Evolutionary conservation across 2,888 invertebrate species (phyloP), one percentile per base, ranked within the genome.

Genomic region (Oxyscelio sp.): DNA sequence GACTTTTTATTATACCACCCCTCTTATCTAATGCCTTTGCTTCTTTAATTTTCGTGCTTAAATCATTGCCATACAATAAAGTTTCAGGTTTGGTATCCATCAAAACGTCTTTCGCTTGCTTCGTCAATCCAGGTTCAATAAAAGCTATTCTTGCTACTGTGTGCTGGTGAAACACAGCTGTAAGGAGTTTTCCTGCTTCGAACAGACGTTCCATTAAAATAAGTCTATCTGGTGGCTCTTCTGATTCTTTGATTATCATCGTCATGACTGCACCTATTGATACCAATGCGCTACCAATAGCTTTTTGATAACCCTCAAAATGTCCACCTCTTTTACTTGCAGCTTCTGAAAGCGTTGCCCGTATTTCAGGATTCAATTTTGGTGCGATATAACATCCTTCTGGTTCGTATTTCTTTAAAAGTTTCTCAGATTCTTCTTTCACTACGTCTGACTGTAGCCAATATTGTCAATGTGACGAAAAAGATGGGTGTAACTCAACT

Each of bases 81-180:
- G n/a, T n/a, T n/a, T n/a, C n/a, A n/a, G n/a, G n/a, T n/a, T n/a
- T n/a, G n/a, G n/a, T n/a, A n/a, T n/a, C n/a, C n/a, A n/a, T n/a
- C n/a, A n/a, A n/a, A n/a, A 52, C 22, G 22, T 52, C 22, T n/a
- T 52, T 52, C 5, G 22, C 24, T 24, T 22, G 22, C 52, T 52
- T 52, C 9, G 52, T 52, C 2, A 52, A 22, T 9, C 11, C 52
- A 13, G 52, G 22, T 22, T 52, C 52, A 13, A 50, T 50, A 11
- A 52, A 27, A 61, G 40, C 15, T 31, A 54, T 71, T 31, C 19
- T 48, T 38, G 45, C 3, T 34, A 22, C 9, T 38, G 21, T 38
- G 38, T 65, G 1, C n/a, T 9, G 9, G 4, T 22, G 6, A 22
- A 22, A 52, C 4, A 17, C 4, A 15, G 3, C 52, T 52, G 52